A percentile compares a stretch with the other conserved stretches of the same genome.
Evolutionary conservation across 2,888 invertebrate species (phyloP).

Genomic region (Fissipunctia ypsillon): DNA sequence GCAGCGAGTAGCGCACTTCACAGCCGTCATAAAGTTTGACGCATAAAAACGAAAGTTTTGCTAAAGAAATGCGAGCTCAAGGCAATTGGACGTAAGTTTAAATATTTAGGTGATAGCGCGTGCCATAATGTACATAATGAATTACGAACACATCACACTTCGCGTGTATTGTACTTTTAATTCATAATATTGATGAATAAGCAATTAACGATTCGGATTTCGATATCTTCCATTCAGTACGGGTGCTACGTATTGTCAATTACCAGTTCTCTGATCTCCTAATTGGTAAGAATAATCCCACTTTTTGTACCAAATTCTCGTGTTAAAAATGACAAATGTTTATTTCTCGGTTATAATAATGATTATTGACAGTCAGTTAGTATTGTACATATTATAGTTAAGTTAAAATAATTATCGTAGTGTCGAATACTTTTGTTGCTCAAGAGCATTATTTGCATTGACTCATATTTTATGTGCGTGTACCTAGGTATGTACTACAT

Average conservation of each 20-base stretch:
- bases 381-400: conserved; percentile 58
- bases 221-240: conserved; percentile 38
- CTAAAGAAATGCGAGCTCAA: conserved; percentile 26
- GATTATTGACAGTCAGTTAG: conserved; percentile 35
- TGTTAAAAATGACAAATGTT: conserved; percentile 51
- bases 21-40: no score
- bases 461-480: conserved; percentile 46
- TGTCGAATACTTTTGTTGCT: conserved; percentile 61
- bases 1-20: no score
- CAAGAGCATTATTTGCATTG: conserved; percentile 67
- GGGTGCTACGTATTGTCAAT: conserved; percentile 36
- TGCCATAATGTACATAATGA: conserved; percentile 72
- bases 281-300: conserved; percentile 59
- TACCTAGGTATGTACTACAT: no score
- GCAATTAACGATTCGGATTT: conserved; percentile 47
- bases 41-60: conserved; percentile 3
- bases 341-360: conserved; percentile 43
- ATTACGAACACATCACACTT: conserved; percentile 73
- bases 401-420: conserved; percentile 42
- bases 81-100: conserved; percentile 7
- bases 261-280: conserved; percentile 59
- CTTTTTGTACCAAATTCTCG: conserved; percentile 57
- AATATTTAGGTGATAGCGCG: conserved; percentile 57
- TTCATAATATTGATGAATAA: conserved; percentile 63
- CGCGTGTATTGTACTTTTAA: conserved; percentile 61